Evolutionary conservation across 2,113 vertebrate genomes (phyloP).

Genomic region (Sciurus niger): DNA sequence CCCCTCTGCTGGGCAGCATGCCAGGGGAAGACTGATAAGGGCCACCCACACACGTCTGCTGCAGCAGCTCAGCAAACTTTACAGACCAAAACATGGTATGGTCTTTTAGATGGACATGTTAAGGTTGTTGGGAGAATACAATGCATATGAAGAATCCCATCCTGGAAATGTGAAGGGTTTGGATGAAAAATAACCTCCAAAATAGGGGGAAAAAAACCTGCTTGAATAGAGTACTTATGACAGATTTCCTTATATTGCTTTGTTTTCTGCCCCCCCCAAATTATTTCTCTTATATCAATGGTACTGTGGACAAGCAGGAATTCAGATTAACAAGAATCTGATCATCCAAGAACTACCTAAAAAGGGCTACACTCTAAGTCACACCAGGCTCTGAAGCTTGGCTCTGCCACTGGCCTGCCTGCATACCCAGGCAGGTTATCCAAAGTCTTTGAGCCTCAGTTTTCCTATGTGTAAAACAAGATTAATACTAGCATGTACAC

Average conservation of each 20-base stretch:
- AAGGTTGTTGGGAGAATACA: not conserved
- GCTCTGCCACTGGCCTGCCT: not conserved
- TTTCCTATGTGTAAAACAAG: constrained; percentile 9
- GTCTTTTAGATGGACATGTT: accelerated
- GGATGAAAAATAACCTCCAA: not conserved
- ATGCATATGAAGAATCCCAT: not conserved
- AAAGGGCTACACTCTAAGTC: not conserved
- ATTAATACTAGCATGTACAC: not conserved
- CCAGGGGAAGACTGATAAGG: no score
- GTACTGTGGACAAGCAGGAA: not conserved
- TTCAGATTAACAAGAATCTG: not conserved
- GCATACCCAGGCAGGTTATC: not conserved
- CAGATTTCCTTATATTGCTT: not conserved
- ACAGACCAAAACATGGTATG: not conserved
- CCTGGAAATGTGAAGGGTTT: not conserved
- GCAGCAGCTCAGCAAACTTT: not conserved
- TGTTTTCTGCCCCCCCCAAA: not conserved
- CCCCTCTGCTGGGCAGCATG: accelerated
- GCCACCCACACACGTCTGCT: not conserved
- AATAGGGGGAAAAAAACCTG: not conserved
- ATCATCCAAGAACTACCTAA: not conserved
- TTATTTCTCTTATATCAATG: not conserved
- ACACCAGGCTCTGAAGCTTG: not conserved
- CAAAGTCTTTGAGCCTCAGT: not conserved
- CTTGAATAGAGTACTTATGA: not conserved